Evolutionary conservation across 2,888 invertebrate genomes (phyloP), one percentile per base, ranked within the genome.

Genomic region (Acleris sparsana): DNA sequence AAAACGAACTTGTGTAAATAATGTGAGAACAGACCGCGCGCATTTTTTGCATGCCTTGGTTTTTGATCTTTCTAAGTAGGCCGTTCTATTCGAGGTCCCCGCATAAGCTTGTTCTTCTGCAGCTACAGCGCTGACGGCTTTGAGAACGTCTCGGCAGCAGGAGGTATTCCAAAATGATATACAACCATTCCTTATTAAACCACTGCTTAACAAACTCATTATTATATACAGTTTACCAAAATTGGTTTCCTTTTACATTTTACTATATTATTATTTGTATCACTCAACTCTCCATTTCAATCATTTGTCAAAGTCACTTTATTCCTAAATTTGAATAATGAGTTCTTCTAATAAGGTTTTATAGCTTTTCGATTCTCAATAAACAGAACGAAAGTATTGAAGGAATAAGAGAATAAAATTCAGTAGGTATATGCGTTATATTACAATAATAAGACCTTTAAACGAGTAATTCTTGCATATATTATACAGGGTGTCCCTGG

Each of bases 1-100:
- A 69, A 80, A 87, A n/a, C 90, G 84, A 22, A 90, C 83, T 79
- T 90, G 90, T 2, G 82, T 88, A 82, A 84, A 85, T 46, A 78
- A 73, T 16, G 71, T 71, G 9, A 76, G 70, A 16, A 74, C 71
- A 18, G 76, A 69, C 13, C 67, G 44, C 3, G 71, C 25, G 5
- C 70, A 69, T n/a, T 69, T 68, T 7, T 62, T 62, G 53, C 70
- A 71, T 53, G 71, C 60, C 22, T 70, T 73, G 3, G 53, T 44
- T 48, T 67, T 60, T 29, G 66, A 62, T 62, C 46, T 73, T 46
- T 62, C 48, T 59, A 44, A 51, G n/a, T 51, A 25, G 29, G 13
- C 17, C 16, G 61, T 20, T 16, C 48, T 57, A 39, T 44, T 33
- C 13, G 46, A n/a, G n/a, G 25, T 51, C 56, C 68, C 44, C 17